These are phyloP conservation scores for Bubo scandiacus DNA, from an alignment of 2,113 vertebrate species.

Conservation along the genomic window DNA sequence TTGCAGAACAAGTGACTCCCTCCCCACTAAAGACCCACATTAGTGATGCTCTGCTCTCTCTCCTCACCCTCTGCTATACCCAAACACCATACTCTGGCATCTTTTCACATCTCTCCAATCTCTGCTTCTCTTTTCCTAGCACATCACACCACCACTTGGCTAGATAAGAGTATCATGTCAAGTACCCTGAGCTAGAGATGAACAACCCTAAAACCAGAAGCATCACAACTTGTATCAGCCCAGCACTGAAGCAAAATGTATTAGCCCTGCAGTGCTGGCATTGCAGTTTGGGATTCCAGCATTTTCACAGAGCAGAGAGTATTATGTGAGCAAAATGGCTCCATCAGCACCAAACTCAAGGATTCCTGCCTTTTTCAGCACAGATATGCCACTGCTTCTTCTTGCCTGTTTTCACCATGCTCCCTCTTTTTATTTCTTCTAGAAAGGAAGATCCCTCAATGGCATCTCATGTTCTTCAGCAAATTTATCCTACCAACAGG, in stretches of 20 bases:
- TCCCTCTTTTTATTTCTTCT: neutral
- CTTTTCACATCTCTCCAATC: neutral
- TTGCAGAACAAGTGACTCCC: neutral
- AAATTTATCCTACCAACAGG: neutral
- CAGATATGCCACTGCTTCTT: accelerated
- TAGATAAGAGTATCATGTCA: neutral
- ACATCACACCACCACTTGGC: neutral
- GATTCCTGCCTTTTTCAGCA: neutral
- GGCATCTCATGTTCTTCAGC: neutral
- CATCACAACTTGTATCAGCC: neutral
- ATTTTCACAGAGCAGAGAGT: neutral
- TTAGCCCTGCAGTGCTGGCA: neutral
- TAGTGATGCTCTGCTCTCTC: neutral
- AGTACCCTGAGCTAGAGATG: neutral
- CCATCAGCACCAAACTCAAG: neutral
- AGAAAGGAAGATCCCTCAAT: neutral
- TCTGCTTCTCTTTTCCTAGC: neutral
- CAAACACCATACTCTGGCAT: neutral
- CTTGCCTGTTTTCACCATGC: neutral
- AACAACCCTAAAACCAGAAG: neutral
- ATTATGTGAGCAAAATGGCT: neutral
- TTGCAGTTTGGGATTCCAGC: neutral
- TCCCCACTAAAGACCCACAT: neutral
- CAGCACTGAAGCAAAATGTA: neutral
- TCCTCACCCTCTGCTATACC: neutral